phyloP scores from a whole-genome alignment of 2,888 invertebrate species.

The Cosmorhoe ocellata region DNA sequence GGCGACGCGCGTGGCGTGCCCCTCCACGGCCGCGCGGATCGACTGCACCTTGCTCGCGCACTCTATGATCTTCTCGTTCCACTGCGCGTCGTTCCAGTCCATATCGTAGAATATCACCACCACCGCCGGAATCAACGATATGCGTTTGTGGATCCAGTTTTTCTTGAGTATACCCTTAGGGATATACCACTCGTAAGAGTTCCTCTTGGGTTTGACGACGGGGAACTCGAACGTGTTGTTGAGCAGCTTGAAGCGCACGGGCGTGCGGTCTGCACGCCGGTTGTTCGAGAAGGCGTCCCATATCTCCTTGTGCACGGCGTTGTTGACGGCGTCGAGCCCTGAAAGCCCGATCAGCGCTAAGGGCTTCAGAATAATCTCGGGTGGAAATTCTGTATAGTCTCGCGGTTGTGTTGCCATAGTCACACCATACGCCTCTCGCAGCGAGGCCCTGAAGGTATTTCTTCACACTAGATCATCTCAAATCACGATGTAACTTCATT shows the following conservation, averaged over 20 bases:
- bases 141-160: conserved; percentile 97
- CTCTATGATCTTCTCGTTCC: conserved; percentile 97
- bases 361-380: conserved; percentile 92
- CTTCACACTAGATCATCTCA: conserved; percentile 43
- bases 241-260: conserved; percentile 92
- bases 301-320: conserved; percentile 93
- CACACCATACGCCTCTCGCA: conserved; percentile 3
- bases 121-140: conserved; percentile 94
- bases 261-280: conserved; percentile 90
- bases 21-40: conserved; percentile 88
- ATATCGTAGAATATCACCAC: conserved; percentile 97
- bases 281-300: conserved; percentile 96
- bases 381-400: conserved; percentile 88
- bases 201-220: conserved; percentile 91
- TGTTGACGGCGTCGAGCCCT: conserved; percentile 92
- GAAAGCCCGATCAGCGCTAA: conserved; percentile 93
- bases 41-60: conserved; percentile 95
- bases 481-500: conserved; percentile 27
- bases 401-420: conserved; percentile 81
- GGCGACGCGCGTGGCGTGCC: conserved; percentile 88
- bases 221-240: conserved; percentile 94
- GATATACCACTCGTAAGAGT: conserved; percentile 97
- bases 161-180: conserved; percentile 96
- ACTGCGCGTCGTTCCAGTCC: conserved; percentile 97
- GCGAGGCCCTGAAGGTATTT: background rate